These are phyloP conservation scores for Azemiops feae DNA, from an alignment of 2,113 vertebrate species.

Conservation along the genomic window DNA sequence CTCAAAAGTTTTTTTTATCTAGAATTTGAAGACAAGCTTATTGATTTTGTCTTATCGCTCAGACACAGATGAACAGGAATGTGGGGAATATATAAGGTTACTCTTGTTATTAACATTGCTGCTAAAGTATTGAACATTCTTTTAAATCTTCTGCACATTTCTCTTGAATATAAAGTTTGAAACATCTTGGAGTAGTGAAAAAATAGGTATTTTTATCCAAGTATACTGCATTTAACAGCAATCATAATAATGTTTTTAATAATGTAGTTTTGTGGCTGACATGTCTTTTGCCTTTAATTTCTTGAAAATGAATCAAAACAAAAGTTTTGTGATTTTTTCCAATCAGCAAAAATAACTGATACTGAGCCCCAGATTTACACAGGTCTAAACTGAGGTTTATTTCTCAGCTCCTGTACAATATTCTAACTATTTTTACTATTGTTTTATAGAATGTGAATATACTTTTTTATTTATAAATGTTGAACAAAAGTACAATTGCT, in stretches of 20 bases:
- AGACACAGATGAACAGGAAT: neutral
- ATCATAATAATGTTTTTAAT: neutral
- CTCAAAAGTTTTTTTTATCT: neutral
- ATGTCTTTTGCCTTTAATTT: neutral
- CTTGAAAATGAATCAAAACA: neutral
- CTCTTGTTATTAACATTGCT: neutral
- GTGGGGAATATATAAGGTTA: neutral
- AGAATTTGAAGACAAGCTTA: neutral
- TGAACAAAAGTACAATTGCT: neutral
- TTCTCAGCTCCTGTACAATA: neutral
- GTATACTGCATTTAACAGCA: neutral
- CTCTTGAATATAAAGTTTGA: neutral
- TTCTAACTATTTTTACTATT: fast-evolving
- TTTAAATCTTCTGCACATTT: neutral
- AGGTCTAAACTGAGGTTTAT: fast-evolving
- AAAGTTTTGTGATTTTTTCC: neutral
- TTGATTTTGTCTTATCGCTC: neutral
- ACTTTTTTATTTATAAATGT: neutral
- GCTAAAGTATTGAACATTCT: neutral
- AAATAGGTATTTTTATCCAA: neutral
- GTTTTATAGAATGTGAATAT: neutral
- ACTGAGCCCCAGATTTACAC: neutral
- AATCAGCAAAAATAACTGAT: neutral
- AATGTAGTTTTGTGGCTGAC: neutral
- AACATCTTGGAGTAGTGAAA: neutral